These are phyloP conservation scores for Dermatemys mawii DNA, from an alignment of 2,113 vertebrate genomes.

Conservation along the genomic window DNA sequence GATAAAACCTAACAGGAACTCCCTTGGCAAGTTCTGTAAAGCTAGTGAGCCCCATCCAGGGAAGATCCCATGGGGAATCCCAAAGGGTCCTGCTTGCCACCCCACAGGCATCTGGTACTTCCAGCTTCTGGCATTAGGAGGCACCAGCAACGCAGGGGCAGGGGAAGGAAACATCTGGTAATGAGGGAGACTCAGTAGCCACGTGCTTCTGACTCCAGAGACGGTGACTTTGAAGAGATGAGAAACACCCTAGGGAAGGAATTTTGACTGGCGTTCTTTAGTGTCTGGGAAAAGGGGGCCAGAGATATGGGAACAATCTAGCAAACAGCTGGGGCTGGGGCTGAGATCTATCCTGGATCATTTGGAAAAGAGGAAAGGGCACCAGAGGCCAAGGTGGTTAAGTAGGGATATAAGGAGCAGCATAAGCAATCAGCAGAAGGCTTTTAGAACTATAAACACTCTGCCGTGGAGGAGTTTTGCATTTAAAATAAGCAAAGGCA, in stretches of 20 bases:
- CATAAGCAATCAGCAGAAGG: conserved; percentile 47
- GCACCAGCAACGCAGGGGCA: too few relatives aligned
- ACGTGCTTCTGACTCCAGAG: background rate
- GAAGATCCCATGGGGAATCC: background rate
- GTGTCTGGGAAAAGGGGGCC: background rate
- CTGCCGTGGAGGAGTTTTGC: conserved; percentile 19
- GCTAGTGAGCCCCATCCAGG: background rate
- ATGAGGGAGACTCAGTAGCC: background rate
- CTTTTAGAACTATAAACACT: conserved; percentile 63
- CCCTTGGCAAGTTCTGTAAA: background rate
- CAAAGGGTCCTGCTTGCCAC: background rate
- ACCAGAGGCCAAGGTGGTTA: background rate
- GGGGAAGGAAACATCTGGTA: background rate
- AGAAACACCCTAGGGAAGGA: background rate
- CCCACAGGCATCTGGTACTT: background rate
- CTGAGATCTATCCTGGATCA: background rate
- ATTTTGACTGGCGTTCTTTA: background rate
- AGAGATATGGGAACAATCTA: background rate
- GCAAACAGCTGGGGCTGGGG: conserved; percentile 41
- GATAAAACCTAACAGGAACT: background rate
- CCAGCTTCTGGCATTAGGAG: background rate
- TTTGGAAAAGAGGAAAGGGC: conserved; percentile 36
- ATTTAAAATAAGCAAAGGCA: conserved; percentile 65
- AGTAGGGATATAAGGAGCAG: conserved; percentile 3
- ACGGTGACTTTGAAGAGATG: background rate